Evolutionary conservation across 2,113 vertebrate genomes (phyloP).

Genomic region (Pampusana beccarii): DNA sequence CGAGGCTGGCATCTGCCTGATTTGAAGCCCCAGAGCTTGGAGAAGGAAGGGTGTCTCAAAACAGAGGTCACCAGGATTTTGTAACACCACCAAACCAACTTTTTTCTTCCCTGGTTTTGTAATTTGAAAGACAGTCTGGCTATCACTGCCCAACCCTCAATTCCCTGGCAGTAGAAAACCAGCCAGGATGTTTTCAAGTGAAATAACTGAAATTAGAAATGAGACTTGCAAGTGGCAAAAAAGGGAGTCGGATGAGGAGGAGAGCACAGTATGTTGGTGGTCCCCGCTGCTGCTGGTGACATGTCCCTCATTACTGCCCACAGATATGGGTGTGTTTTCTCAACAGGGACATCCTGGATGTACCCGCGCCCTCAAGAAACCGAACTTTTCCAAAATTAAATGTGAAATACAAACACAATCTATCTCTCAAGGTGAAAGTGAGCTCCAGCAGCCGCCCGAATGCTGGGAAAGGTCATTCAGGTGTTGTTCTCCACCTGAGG

Average conservation of each 20-base stretch:
- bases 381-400: not conserved
- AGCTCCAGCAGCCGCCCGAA: not conserved
- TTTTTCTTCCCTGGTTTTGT: not conserved
- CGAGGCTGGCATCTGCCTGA: not conserved
- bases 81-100: not conserved
- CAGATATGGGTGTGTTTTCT: not conserved
- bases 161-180: not conserved
- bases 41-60: not conserved
- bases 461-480: not conserved
- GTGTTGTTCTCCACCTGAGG: not conserved
- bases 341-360: not conserved
- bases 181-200: not conserved
- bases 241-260: not conserved
- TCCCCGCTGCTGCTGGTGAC: not conserved
- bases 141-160: not conserved
- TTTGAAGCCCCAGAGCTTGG: not conserved
- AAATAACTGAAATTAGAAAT: not conserved
- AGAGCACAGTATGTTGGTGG: rapidly evolving
- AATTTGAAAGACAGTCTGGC: not conserved
- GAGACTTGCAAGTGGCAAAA: not conserved
- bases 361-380: rapidly evolving
- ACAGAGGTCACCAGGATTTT: not conserved
- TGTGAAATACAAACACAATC: not conserved
- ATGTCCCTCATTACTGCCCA: rapidly evolving
- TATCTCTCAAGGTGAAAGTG: not conserved